Conservation (phyloP, 1,140 invertebrate species). For the Melipona quadrifasciata region DNA sequence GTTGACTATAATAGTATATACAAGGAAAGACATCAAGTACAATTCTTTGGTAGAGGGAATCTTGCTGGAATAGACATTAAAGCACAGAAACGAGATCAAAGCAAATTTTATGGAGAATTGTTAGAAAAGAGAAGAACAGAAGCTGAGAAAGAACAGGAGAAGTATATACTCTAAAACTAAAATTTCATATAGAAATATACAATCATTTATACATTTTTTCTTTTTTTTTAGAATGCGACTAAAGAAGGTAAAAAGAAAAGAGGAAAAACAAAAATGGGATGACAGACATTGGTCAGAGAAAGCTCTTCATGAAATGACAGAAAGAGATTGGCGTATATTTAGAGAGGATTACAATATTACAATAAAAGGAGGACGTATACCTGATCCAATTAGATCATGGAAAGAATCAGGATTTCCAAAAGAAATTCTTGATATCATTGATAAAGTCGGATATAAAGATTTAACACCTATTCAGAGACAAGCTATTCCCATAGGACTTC, state of each 20-base stretch:
- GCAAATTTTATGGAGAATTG: conserved; percentile 98
- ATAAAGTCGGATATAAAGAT: conserved; percentile 98
- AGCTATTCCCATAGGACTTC: conserved; percentile 99
- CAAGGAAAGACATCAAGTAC: conserved; percentile 97
- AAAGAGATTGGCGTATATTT: conserved; percentile 99
- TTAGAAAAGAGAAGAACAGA: conserved; percentile 97
- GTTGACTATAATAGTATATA: conserved; percentile 99
- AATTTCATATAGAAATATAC: not conserved
- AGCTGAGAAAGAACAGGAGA: conserved; percentile 98
- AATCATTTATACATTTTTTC: conserved; percentile 14
- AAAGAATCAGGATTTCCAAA: conserved; percentile 95
- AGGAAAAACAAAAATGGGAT: conserved; percentile 99
- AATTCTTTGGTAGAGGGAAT: conserved; percentile 99
- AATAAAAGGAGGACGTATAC: conserved; percentile 98
- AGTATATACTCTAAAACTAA: conserved; percentile 80
- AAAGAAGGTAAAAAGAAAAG: conserved; percentile 96
- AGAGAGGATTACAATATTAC: conserved; percentile 99
- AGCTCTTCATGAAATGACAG: conserved; percentile 96
- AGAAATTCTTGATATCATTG: conserved; percentile 97
- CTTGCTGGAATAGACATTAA: conserved; percentile 99
- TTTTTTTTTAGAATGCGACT: conserved; percentile 86
- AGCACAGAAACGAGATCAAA: conserved; percentile 98
- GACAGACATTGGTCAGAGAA: conserved; percentile 99
- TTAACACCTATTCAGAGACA: conserved; percentile 99
- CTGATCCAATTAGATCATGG: conserved; percentile 97